Evolutionary conservation across 1,140 invertebrate genomes (phyloP).

Genomic region (Sycobia sp.): DNA sequence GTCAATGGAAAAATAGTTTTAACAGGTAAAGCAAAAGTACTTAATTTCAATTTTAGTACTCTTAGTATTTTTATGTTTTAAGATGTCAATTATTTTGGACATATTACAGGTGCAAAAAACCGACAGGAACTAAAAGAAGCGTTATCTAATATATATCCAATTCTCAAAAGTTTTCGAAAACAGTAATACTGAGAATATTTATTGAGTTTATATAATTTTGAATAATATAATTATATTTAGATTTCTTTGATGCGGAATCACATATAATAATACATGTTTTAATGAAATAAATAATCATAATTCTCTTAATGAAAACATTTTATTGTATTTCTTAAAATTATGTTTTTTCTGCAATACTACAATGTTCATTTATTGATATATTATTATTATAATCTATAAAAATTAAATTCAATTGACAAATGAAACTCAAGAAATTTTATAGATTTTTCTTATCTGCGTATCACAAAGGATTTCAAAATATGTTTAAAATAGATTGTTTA

Average conservation of each 20-base stretch:
- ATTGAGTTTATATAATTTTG: too few species aligned
- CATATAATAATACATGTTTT: too few species aligned
- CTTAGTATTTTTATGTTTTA: background rate
- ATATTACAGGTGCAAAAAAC: slow-evolving; percentile 85
- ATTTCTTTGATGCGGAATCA: too few species aligned
- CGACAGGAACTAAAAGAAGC: slow-evolving; percentile 92
- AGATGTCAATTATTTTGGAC: background rate
- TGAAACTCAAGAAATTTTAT: slow-evolving; percentile 29
- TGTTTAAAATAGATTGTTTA: background rate
- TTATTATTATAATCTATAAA: slow-evolving; percentile 27
- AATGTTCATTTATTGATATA: too few species aligned
- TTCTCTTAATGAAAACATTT: slow-evolving; percentile 22
- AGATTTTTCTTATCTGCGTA: too few species aligned
- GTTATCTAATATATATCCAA: slow-evolving; percentile 95
- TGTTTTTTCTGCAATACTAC: too few species aligned
- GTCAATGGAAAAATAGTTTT: slow-evolving; percentile 97
- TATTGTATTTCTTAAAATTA: slow-evolving; percentile 33
- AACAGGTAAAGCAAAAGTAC: slow-evolving; percentile 70
- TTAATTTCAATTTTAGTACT: slow-evolving; percentile 7
- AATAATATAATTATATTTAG: too few species aligned
- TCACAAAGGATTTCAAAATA: slow-evolving; percentile 18
- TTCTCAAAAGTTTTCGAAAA: slow-evolving; percentile 94
- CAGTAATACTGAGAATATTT: slow-evolving; percentile 62
- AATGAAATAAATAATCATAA: background rate
- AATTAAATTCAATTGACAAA: slow-evolving; percentile 42